Percentiles rank a stretch among this genome's conserved stretches.
Conservation (phyloP, 2,888 invertebrate genomes). For the Anaspis maculata region DNA sequence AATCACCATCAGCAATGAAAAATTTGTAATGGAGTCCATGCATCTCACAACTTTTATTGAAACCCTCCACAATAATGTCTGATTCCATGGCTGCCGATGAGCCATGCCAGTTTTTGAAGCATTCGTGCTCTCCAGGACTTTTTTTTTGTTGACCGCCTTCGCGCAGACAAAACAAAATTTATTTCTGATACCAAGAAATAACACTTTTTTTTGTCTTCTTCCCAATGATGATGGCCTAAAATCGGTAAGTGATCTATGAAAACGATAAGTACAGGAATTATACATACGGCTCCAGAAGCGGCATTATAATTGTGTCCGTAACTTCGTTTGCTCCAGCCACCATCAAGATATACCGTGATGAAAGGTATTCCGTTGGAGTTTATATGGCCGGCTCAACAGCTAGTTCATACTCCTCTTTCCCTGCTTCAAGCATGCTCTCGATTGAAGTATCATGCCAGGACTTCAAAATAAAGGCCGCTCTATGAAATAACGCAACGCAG, state of each 20-base stretch:
- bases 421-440: no score
- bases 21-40: constrained; percentile 12
- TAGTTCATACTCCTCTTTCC: no score
- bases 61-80: constrained; percentile 14
- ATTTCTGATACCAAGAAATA: constrained; percentile 12
- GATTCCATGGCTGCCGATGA: constrained; percentile 12
- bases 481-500: no score
- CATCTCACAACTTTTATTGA: constrained; percentile 11
- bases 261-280: no score
- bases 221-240: constrained; percentile 6
- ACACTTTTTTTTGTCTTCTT: constrained; percentile 3
- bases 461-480: no score
- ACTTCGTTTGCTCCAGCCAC: neutral
- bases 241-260: neutral
- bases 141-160: constrained; percentile 1
- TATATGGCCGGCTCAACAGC: no score
- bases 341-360: no score
- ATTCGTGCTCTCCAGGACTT: constrained; percentile 1
- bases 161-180: constrained; percentile 12
- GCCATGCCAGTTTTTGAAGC: constrained; percentile 12
- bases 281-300: neutral
- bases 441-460: no score
- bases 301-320: neutral
- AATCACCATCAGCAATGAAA: constrained; percentile 17
- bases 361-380: no score